Base-by-base conservation (phyloP, 2,797 vertebrate species). In the Threskiornis aethiopicus region DNA sequence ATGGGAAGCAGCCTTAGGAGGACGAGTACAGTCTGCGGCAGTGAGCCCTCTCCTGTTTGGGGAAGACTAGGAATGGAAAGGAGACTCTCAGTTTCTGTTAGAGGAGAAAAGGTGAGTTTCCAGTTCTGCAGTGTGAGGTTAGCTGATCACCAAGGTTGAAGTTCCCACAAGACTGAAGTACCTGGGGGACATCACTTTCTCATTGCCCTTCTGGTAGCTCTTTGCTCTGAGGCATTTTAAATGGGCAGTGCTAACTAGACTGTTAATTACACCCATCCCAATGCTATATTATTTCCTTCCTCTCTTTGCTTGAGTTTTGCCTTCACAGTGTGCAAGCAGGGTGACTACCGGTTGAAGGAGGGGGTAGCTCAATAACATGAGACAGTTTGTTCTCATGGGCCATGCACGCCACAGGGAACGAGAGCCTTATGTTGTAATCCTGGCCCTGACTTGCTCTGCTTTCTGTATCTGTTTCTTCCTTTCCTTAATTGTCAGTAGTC, bases 331-430 rank as follows among this genome's bases (percentile, higher is more conserved):
- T 14, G 9, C 8, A 35, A 11, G 47, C 51, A 70, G 51, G 39
- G 10, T 64, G 39, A 4, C 18, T 18, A 6, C 31, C 86, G 76
- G 39, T 41, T 64, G 69, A 20, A 59, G 37, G 25, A 89, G 61
- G 54, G 44, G 0, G 0, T 41, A 84, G 42, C 46, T 90, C 26
- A 29, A 35, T 78, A 78, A 67, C 0, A 0, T 49, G 57, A 78
- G 46, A 28, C 51, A 11, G 42, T 82, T 78, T 71, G 17, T 77
- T 91, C 33, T 78, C 12, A 2, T 7, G 9, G 39, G 42, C 79
- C 10, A 1, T 24, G 62, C 9, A 28, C 0, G 0, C 55, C 47
- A 28, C 49, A 26, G 37, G 65, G 58, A 93, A 33, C 1, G 5
- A 91, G 67, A 71, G 46, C 61, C 54, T 42, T 19, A 47, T 8